These are phyloP conservation scores for Rhinatrema bivittatum DNA, from an alignment of 2,797 vertebrate species.

Conservation along the genomic window DNA sequence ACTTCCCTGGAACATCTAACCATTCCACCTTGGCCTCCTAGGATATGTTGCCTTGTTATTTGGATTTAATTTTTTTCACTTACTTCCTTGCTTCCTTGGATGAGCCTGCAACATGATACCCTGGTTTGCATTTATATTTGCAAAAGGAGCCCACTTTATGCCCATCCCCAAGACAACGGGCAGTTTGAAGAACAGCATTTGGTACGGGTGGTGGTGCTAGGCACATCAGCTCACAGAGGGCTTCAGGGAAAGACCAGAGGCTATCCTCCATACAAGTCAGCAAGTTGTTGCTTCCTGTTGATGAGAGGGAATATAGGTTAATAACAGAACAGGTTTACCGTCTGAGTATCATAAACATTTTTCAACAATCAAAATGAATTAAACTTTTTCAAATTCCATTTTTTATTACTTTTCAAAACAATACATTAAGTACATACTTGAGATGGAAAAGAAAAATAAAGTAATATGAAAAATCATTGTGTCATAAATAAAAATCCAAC, in stretches of 20 bases:
- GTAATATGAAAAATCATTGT: not conserved
- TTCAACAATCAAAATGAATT: too few species aligned
- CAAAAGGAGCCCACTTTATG: constrained; percentile 93
- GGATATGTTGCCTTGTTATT: not conserved
- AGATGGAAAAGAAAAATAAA: too few species aligned
- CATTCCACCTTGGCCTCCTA: constrained; percentile 6
- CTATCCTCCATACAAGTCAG: constrained; percentile 91
- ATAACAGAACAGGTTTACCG: not conserved
- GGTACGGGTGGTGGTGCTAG: constrained; percentile 75
- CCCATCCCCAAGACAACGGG: constrained; percentile 76
- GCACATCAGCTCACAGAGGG: constrained; percentile 90
- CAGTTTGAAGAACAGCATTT: constrained; percentile 83
- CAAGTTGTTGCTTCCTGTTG: constrained; percentile 81
- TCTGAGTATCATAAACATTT: not conserved
- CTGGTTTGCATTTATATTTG: constrained; percentile 95
- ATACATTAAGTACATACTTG: too few species aligned
- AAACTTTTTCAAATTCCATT: too few species aligned
- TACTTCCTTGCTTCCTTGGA: constrained; percentile 64
- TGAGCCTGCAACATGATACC: constrained; percentile 82
- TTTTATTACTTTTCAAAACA: too few species aligned
- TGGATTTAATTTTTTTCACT: too few species aligned
- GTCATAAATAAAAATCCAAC: too few species aligned
- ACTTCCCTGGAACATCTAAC: constrained; percentile 3
- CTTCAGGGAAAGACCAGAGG: constrained; percentile 95
- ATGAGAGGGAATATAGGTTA: not conserved